These are phyloP conservation scores for Actenoides lindsayi DNA, from an alignment of 2,113 vertebrate species.

Conservation along the genomic window DNA sequence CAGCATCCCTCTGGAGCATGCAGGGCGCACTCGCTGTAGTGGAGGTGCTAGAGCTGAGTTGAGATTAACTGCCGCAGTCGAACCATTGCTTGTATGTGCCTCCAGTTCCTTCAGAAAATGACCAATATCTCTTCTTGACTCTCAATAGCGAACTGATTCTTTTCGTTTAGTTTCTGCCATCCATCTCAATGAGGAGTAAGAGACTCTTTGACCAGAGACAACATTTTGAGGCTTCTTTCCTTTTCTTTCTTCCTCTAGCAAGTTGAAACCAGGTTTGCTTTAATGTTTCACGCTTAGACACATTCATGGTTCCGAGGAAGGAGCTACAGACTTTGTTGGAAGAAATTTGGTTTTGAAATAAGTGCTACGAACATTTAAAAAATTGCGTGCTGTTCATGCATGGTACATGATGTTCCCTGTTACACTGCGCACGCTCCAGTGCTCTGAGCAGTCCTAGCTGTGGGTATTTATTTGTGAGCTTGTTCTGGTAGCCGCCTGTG, in stretches of 20 bases:
- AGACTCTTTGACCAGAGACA: slow-evolving; percentile 30
- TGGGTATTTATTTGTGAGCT: slow-evolving; percentile 69
- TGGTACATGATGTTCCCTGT: slow-evolving; percentile 62
- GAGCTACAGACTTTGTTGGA: slow-evolving; percentile 64
- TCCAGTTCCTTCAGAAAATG: slow-evolving; percentile 26
- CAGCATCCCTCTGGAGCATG: not conserved
- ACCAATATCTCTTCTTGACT: not conserved
- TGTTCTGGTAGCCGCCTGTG: slow-evolving; percentile 31
- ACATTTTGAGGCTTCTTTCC: slow-evolving; percentile 48
- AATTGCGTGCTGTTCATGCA: slow-evolving; percentile 55
- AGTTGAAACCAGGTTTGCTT: slow-evolving; percentile 63
- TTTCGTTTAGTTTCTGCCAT: not conserved
- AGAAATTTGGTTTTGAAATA: slow-evolving; percentile 72
- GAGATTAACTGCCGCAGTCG: not conserved
- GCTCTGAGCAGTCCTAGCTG: slow-evolving; percentile 69
- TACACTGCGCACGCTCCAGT: slow-evolving; percentile 45
- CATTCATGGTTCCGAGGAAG: slow-evolving; percentile 47
- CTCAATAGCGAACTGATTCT: not conserved
- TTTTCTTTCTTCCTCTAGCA: not conserved
- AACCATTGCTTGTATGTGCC: slow-evolving; percentile 11
- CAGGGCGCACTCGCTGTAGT: not conserved
- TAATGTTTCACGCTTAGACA: slow-evolving; percentile 37
- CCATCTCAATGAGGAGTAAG: not conserved
- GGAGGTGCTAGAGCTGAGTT: not conserved
- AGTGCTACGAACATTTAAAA: slow-evolving; percentile 61